phyloP scores from a whole-genome alignment of 2,797 vertebrate species.

The Tragopan temminckii region DNA sequence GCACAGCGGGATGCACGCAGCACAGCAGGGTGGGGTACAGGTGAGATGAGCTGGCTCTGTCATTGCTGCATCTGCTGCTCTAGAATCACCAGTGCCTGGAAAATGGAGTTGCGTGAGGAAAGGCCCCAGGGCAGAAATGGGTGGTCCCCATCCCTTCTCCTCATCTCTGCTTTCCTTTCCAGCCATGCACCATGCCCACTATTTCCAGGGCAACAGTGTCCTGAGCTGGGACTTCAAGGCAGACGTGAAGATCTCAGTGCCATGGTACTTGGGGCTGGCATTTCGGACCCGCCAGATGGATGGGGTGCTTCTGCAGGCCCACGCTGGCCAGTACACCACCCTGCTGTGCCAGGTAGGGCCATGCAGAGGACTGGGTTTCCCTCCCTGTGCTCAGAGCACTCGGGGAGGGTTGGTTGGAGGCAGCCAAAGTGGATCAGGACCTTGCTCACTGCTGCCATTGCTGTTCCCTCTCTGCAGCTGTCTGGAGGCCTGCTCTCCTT shows the following conservation, averaged over 20 bases:
- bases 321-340: conserved; percentile 92
- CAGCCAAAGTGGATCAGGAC: not conserved
- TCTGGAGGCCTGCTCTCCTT: conserved; percentile 91
- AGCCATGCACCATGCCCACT: conserved; percentile 95
- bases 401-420: not conserved
- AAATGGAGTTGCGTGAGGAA: not conserved
- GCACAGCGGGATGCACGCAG: not conserved
- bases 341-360: conserved; percentile 91
- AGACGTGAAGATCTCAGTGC: conserved; percentile 92
- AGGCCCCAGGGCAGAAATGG: not conserved
- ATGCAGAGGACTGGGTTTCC: not conserved
- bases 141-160: not conserved
- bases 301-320: conserved; percentile 92
- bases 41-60: not conserved
- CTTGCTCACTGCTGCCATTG: not conserved
- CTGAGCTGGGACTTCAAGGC: conserved; percentile 97
- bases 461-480: conserved; percentile 83
- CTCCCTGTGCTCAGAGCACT: accelerated
- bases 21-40: not conserved
- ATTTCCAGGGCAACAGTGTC: conserved; percentile 92
- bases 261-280: conserved; percentile 95
- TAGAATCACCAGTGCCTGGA: not conserved
- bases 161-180: conserved; percentile 35
- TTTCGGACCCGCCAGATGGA: conserved; percentile 91
- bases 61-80: not conserved